phyloP scores from a whole-genome alignment of 2,113 vertebrate genomes.

The Drymodes brunneopygia region DNA sequence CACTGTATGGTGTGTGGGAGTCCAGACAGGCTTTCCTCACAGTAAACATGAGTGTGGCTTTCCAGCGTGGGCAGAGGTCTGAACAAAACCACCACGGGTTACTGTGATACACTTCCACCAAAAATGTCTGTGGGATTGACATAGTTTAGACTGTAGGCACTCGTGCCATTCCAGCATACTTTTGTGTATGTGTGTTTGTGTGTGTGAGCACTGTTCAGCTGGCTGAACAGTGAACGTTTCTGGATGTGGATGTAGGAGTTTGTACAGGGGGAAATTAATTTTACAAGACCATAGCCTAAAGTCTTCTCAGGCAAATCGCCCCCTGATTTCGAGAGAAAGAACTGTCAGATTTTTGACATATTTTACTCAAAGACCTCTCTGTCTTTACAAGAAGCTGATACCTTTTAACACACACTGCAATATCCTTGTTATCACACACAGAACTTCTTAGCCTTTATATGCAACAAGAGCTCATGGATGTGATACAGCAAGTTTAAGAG shows the following conservation, averaged over 20 bases:
- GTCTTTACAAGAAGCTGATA: not conserved
- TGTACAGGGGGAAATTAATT: not conserved
- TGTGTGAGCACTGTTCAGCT: not conserved
- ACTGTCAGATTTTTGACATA: not conserved
- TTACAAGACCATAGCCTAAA: not conserved
- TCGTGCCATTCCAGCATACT: not conserved
- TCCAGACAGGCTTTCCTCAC: not conserved
- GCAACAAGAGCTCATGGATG: not conserved
- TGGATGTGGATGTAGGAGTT: not conserved
- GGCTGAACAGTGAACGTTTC: too few species aligned
- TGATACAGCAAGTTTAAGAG: not conserved
- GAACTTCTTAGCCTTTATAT: not conserved
- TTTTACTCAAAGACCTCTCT: not conserved
- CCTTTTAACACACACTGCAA: not conserved
- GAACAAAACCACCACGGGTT: not conserved
- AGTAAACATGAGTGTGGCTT: not conserved
- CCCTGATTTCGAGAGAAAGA: not conserved
- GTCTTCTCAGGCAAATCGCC: not conserved
- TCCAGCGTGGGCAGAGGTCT: not conserved
- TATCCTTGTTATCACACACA: not conserved
- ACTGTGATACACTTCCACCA: not conserved
- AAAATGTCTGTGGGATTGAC: slow-evolving; percentile 36
- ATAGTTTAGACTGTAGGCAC: slow-evolving; percentile 39
- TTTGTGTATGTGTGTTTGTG: not conserved
- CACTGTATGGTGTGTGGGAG: not conserved